Evolutionary conservation across 2,797 vertebrate species (phyloP).

Genomic region (Cirrhinus mrigala): DNA sequence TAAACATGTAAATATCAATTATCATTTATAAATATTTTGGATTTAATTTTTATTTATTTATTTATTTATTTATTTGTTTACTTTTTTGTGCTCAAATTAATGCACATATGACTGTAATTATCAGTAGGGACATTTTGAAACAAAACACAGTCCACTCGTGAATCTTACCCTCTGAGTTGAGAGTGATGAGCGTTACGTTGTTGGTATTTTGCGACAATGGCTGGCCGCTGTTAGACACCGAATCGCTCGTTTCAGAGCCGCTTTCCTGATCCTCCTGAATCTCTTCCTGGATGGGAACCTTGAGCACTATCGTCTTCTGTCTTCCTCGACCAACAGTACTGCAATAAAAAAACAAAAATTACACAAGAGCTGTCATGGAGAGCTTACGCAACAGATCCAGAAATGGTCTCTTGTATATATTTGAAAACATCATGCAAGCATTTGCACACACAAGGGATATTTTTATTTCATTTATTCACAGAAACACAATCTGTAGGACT

Average conservation of each 20-base stretch:
- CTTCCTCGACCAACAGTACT: constrained; percentile 88
- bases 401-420: background rate
- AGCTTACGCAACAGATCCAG: background rate
- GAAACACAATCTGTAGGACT: constrained; percentile 68
- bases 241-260: constrained; percentile 96
- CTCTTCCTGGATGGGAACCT: constrained; percentile 92
- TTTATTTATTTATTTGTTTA: too few species aligned
- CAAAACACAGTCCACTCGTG: background rate
- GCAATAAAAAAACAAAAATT: constrained; percentile 2
- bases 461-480: background rate
- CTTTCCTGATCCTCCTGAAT: constrained; percentile 96
- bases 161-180: constrained; percentile 94
- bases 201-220: constrained; percentile 84
- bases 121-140: background rate
- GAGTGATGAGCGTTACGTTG: constrained; percentile 97
- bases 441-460: background rate
- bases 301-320: constrained; percentile 98
- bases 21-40: background rate
- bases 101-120: background rate
- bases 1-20: background rate
- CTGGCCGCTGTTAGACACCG: constrained; percentile 90
- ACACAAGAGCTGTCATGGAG: background rate
- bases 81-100: background rate
- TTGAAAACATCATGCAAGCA: background rate
- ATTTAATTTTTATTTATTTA: too few species aligned